phyloP scores from a whole-genome alignment of 2,797 vertebrate species.

The Ptychadena robeensis region DNA sequence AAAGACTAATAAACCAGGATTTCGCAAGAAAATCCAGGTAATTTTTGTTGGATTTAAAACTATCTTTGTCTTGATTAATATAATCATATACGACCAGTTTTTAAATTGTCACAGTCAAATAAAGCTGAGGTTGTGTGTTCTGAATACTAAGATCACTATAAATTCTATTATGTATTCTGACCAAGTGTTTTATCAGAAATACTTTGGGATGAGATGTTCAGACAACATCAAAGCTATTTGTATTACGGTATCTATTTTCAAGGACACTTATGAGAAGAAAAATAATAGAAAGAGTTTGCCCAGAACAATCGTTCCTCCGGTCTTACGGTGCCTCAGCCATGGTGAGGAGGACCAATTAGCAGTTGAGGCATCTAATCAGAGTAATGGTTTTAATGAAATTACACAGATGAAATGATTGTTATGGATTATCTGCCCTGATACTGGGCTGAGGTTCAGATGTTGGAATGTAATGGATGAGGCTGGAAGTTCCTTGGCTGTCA shows the following conservation, averaged over 20 bases:
- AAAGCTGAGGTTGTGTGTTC: conserved; percentile 10
- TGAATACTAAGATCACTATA: conserved; percentile 17
- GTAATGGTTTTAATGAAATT: conserved; percentile 60
- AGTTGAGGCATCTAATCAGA: conserved; percentile 52
- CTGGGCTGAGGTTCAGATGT: conserved; percentile 43
- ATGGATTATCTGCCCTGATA: conserved; percentile 54
- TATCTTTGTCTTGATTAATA: not conserved
- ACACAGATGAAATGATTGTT: conserved; percentile 58
- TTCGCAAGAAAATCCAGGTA: not conserved
- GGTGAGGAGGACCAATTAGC: conserved; percentile 53
- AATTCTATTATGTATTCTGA: conserved; percentile 16
- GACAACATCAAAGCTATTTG: conserved; percentile 15
- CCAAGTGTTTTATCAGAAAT: conserved; percentile 19
- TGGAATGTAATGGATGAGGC: conserved; percentile 44
- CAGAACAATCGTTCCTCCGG: conserved; percentile 1
- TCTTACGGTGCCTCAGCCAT: conserved; percentile 10
- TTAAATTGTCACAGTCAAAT: not conserved
- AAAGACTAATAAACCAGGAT: not conserved
- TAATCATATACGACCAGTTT: not conserved
- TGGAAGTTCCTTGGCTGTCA: conserved; percentile 45
- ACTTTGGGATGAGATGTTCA: conserved; percentile 25
- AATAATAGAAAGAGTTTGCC: conserved; percentile 1
- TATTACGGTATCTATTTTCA: conserved; percentile 52
- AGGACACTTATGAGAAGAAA: conserved; percentile 33
- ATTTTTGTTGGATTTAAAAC: not conserved